Base-by-base conservation (phyloP, 2,888 invertebrate genomes). In the Agapostemon virescens region DNA sequence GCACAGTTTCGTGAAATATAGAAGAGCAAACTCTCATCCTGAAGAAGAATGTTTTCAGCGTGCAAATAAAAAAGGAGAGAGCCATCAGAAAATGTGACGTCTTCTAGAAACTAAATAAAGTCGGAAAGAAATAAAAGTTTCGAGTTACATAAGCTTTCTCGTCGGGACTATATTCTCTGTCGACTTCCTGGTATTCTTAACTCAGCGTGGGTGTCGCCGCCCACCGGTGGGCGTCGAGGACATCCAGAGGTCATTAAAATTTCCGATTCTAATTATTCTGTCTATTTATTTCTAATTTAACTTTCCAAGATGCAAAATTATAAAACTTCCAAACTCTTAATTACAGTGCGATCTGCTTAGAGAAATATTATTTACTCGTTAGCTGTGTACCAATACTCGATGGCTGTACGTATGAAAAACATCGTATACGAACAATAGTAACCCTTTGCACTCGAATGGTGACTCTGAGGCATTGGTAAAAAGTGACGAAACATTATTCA, bases 181-280 rank as follows among this genome's bases (percentile, higher is more conserved):
- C 49, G n/a, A 49, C 49, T 49, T 49, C 49, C n/a, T n/a, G n/a
- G 49, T 49, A 49, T 49, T 49, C n/a, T 49, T 49, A 49, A 49
- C 49, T 49, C 49, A 7, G 49, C 11, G 49, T 11, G n/a, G 11
- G n/a, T n/a, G 49, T 49, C n/a, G n/a, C 49, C 49, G n/a, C 49
- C 49, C 11, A 49, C 9, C n/a, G 49, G 49, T n/a, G 49, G 49
- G n/a, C n/a, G n/a, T 49, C n/a, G n/a, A 49, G 49, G 49, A n/a
- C n/a, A 49, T 49, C n/a, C n/a, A 49, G 49, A 11, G 49, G 11
- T 49, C 49, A 49, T n/a, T 49, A n/a, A n/a, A 49, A n/a, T 49
- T 49, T 4, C 49, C 11, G n/a, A 3, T 49, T 11, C 49, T 49
- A 49, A 49, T 49, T 49, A 49, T 49, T 49, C 49, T 49, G 49